Evolutionary conservation across 2,888 invertebrate species (phyloP).

Genomic region (Syrphus vitripennis): DNA sequence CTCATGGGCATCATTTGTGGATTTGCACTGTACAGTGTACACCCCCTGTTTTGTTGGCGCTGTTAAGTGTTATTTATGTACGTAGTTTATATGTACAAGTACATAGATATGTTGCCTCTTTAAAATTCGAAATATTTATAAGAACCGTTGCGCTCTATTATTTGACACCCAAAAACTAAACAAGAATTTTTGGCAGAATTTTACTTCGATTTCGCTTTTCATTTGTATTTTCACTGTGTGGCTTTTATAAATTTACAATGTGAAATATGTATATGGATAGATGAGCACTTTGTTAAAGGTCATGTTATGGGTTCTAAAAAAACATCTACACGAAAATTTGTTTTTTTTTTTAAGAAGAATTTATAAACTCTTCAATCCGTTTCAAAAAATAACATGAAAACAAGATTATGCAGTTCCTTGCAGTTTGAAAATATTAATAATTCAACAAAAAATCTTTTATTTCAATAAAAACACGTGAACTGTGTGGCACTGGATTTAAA

Average conservation of each 20-base stretch:
- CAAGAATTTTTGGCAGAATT: slow-evolving; percentile 25
- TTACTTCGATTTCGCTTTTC: slow-evolving; percentile 30
- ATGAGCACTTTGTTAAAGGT: background rate
- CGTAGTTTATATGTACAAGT: background rate
- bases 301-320: background rate
- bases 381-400: too few species aligned
- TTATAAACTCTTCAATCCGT: too few species aligned
- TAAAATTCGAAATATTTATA: slow-evolving; percentile 37
- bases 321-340: too few species aligned
- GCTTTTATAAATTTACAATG: background rate
- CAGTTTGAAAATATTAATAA: too few species aligned
- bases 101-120: background rate
- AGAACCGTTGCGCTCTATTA: slow-evolving; percentile 35
- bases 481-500: too few species aligned
- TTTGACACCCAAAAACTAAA: slow-evolving; percentile 43
- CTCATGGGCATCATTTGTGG: background rate
- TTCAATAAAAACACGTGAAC: too few species aligned
- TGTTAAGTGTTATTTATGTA: background rate
- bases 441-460: too few species aligned
- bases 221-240: slow-evolving; percentile 28
- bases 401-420: too few species aligned
- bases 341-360: too few species aligned
- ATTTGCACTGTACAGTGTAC: too few species aligned
- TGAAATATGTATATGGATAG: too few species aligned
- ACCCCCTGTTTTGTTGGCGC: background rate